phyloP scores from a whole-genome alignment of 2,113 vertebrate species.

The Electrona antarctica region DNA sequence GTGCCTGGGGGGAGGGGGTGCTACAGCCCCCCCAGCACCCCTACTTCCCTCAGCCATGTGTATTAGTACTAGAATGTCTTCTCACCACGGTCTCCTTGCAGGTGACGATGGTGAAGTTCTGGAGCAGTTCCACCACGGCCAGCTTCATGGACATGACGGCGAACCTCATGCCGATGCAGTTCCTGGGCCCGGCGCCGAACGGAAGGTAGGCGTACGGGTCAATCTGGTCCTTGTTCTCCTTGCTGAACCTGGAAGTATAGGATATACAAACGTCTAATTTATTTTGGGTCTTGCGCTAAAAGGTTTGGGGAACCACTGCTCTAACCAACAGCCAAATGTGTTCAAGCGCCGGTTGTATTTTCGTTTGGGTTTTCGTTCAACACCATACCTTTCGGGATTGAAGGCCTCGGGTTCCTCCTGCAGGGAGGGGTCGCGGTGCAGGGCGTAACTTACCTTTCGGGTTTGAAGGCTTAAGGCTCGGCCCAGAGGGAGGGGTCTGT shows the following conservation, averaged over 20 bases:
- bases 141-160: constrained; percentile 74
- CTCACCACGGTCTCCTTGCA: constrained; percentile 82
- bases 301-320: too few relatives aligned
- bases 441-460: constrained; percentile 60
- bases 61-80: background rate
- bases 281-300: too few relatives aligned
- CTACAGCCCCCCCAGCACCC: too few relatives aligned
- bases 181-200: constrained; percentile 80
- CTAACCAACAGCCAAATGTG: too few relatives aligned
- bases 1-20: too few relatives aligned
- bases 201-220: constrained; percentile 77
- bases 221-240: constrained; percentile 67
- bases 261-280: too few relatives aligned
- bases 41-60: too few relatives aligned
- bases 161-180: constrained; percentile 82
- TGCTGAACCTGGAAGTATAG: constrained; percentile 73
- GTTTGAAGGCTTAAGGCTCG: constrained; percentile 69
- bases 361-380: too few relatives aligned
- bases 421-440: too few relatives aligned
- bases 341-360: too few relatives aligned
- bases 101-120: constrained; percentile 73
- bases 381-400: too few relatives aligned
- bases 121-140: constrained; percentile 64
- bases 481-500: constrained; percentile 66
- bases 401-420: background rate